A percentile compares a stretch with the other conserved stretches of the same genome.
These are phyloP conservation scores for Drosophila histrio DNA, from an alignment of 2,888 invertebrate genomes.

Conservation along the genomic window DNA sequence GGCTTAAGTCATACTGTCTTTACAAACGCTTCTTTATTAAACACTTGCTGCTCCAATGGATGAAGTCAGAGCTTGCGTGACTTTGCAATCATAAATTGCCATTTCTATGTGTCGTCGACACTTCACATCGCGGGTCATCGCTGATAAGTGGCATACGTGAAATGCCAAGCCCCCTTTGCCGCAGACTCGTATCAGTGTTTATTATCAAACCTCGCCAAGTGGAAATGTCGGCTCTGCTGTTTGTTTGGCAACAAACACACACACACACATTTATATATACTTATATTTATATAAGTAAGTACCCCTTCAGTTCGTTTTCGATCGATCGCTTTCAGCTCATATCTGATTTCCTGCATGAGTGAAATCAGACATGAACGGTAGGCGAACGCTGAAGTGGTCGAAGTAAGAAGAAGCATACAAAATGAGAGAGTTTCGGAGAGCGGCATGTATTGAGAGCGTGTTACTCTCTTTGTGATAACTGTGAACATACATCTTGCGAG, in stretches of 20 bases:
- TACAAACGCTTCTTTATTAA: neutral
- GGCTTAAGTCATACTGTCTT: neutral
- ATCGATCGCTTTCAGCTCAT: no score
- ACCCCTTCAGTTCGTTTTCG: no score
- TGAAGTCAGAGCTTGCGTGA: conserved; percentile 8
- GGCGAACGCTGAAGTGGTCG: no score
- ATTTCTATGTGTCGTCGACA: conserved; percentile 40
- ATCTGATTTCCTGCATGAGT: no score
- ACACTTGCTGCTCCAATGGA: neutral
- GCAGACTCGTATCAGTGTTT: conserved; percentile 57
- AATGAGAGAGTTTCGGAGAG: no score
- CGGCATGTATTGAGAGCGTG: no score
- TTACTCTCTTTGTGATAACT: no score
- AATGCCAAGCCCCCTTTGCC: conserved; percentile 23
- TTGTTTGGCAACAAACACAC: conserved; percentile 37
- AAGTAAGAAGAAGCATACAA: no score
- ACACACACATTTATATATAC: conserved; percentile 1
- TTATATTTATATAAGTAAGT: neutral
- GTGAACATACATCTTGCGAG: no score
- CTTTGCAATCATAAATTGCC: conserved; percentile 31
- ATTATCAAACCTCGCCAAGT: conserved; percentile 57
- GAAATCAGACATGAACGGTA: no score
- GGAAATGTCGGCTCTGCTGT: conserved; percentile 50
- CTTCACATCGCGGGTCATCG: conserved; percentile 61
- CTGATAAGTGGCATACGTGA: conserved; percentile 52